A percentile compares a stretch with the other conserved stretches of the same genome.
These are phyloP conservation scores for Leptopilina clavipes DNA, from an alignment of 1,140 invertebrate species.

Conservation along the genomic window DNA sequence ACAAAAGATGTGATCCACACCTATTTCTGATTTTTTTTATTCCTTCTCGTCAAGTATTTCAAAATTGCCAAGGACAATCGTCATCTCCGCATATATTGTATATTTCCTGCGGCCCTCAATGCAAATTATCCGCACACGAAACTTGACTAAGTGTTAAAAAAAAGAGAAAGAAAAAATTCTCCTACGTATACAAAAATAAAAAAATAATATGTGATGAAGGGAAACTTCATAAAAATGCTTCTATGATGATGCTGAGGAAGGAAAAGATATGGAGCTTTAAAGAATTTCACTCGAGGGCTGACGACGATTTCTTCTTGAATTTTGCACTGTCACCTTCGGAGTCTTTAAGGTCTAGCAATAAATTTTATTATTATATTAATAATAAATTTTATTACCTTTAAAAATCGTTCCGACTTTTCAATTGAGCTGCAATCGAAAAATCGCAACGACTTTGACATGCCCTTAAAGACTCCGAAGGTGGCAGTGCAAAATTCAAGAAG, in stretches of 20 bases:
- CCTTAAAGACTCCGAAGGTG: too few species aligned
- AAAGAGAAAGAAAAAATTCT: background rate
- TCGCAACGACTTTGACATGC: too few species aligned
- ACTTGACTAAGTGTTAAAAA: too few species aligned
- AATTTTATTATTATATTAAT: too few species aligned
- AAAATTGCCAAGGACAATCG: slow-evolving; percentile 15
- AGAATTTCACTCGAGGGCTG: background rate
- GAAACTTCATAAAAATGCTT: slow-evolving; percentile 1
- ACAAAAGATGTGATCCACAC: slow-evolving; percentile 8
- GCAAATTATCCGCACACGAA: background rate
- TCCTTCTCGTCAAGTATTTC: slow-evolving; percentile 12
- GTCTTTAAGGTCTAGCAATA: too few species aligned
- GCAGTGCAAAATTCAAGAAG: background rate
- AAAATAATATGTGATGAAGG: background rate
- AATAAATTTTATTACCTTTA: too few species aligned
- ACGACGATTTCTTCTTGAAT: background rate
- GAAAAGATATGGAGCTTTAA: background rate
- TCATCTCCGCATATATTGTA: background rate
- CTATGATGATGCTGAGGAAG: background rate
- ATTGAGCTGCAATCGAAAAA: too few species aligned
- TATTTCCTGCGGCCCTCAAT: background rate
- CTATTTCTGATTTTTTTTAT: slow-evolving; percentile 1
- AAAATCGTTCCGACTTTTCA: too few species aligned
- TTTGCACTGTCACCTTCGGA: too few species aligned
- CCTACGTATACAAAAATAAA: background rate